Evolutionary conservation across 37 sponge, comb jelly and placozoan genomes (phyloP).

Genomic region (Axinella damicornis): DNA sequence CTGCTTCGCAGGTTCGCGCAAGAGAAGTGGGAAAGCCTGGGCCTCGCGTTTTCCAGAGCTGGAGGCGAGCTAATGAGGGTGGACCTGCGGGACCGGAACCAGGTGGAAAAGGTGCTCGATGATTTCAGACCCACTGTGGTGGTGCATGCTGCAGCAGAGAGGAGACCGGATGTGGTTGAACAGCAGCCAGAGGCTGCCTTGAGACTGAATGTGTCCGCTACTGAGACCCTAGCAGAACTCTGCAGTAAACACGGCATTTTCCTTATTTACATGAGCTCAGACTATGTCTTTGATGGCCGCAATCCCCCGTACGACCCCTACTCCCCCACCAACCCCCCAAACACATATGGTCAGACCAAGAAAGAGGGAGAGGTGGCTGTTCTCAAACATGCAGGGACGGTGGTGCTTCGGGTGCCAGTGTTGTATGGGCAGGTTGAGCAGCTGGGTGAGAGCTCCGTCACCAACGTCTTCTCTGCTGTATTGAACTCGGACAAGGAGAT

Average conservation of each 20-base stretch:
- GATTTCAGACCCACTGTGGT: conserved; percentile 75
- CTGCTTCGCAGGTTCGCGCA: conserved; percentile 41
- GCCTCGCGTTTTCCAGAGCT: conserved; percentile 81
- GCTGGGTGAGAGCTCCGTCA: conserved; percentile 86
- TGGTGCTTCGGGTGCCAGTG: conserved; percentile 80
- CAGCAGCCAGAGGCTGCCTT: conserved; percentile 43
- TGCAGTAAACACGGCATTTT: conserved; percentile 33
- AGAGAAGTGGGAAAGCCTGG: conserved; percentile 65
- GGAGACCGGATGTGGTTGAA: conserved; percentile 88
- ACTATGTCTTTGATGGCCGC: conserved; percentile 90
- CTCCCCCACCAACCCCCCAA: conserved; percentile 77
- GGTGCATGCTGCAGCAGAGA: conserved; percentile 90
- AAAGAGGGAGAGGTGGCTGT: conserved; percentile 71
- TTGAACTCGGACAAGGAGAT: neutral
- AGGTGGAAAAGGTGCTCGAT: conserved; percentile 56
- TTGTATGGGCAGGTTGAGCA: conserved; percentile 81
- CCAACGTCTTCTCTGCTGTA: conserved; percentile 67
- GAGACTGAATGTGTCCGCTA: conserved; percentile 74
- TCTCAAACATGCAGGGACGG: conserved; percentile 14
- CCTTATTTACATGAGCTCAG: conserved; percentile 86
- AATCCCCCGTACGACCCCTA: conserved; percentile 77
- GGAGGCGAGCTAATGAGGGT: conserved; percentile 57
- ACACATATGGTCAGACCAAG: conserved; percentile 78
- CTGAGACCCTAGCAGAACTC: conserved; percentile 49
- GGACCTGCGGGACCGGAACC: conserved; percentile 55